Conservation (phyloP, 2,888 invertebrate genomes). For the Plagodis dolabraria region DNA sequence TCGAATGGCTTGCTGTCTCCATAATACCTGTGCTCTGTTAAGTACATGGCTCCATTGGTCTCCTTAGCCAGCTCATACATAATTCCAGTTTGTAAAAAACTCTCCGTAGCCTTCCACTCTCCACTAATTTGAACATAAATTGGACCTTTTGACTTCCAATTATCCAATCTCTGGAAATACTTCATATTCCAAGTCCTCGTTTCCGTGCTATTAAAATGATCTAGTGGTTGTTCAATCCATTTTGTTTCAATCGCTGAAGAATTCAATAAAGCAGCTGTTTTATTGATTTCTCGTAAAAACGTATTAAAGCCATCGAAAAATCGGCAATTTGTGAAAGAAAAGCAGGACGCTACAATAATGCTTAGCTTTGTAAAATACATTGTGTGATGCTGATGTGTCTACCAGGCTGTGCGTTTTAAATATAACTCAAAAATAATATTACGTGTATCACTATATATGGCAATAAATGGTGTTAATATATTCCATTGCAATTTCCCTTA, state of each 20-base stretch:
- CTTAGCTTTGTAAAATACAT: constrained; percentile 41
- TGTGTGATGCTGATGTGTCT: not conserved
- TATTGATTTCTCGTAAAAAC: constrained; percentile 49
- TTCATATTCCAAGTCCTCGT: constrained; percentile 67
- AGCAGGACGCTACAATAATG: constrained; percentile 40
- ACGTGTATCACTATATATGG: constrained; percentile 8
- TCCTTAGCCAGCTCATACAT: constrained; percentile 69
- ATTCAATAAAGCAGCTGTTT: constrained; percentile 38
- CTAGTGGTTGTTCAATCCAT: constrained; percentile 68
- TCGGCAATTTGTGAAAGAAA: constrained; percentile 42
- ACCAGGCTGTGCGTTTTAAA: not conserved
- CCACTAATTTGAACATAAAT: constrained; percentile 69
- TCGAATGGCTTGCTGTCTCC: constrained; percentile 68
- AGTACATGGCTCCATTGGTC: constrained; percentile 70
- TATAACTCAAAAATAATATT: not conserved
- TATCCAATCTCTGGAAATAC: constrained; percentile 64
- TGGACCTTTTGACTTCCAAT: constrained; percentile 62
- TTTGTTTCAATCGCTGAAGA: constrained; percentile 41
- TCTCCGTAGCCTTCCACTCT: constrained; percentile 57
- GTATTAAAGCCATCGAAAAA: constrained; percentile 55
- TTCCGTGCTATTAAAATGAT: constrained; percentile 64
- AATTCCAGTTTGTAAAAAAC: constrained; percentile 60
- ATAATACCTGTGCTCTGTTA: constrained; percentile 73
- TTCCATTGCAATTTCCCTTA: constrained; percentile 19
- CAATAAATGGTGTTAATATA: constrained; percentile 5